phyloP scores from a whole-genome alignment of 2,797 vertebrate genomes.

The Peromyscus eremicus region DNA sequence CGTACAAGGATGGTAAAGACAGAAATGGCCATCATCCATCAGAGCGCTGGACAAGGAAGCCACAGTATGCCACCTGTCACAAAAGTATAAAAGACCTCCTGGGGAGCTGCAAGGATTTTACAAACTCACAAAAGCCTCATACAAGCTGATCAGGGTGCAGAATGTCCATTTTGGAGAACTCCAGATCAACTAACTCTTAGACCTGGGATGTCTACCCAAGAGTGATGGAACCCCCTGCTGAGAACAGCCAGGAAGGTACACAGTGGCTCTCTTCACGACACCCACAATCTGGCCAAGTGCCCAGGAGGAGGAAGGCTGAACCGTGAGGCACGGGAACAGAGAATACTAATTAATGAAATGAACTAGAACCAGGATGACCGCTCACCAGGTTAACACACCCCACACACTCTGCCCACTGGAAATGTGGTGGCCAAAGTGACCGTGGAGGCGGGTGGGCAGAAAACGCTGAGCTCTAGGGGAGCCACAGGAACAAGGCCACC shows the following conservation, averaged over 20 bases:
- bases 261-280: background rate
- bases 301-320: background rate
- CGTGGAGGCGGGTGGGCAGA: background rate
- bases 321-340: accelerated
- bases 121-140: background rate
- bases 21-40: background rate
- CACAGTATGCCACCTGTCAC: no score
- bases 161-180: background rate
- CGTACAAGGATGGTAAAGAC: background rate
- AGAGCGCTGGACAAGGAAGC: background rate
- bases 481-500: background rate
- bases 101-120: background rate
- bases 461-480: background rate
- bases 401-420: no score
- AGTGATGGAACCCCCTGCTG: background rate
- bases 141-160: background rate
- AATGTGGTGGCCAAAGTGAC: background rate
- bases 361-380: background rate
- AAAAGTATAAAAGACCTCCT: background rate
- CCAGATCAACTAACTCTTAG: background rate
- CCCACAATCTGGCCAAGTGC: background rate
- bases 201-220: background rate
- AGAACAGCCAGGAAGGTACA: background rate
- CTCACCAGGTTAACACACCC: background rate
- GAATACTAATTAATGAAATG: background rate